Conservation (phyloP, 1,140 invertebrate species). For the Eupeodes corollae region DNA sequence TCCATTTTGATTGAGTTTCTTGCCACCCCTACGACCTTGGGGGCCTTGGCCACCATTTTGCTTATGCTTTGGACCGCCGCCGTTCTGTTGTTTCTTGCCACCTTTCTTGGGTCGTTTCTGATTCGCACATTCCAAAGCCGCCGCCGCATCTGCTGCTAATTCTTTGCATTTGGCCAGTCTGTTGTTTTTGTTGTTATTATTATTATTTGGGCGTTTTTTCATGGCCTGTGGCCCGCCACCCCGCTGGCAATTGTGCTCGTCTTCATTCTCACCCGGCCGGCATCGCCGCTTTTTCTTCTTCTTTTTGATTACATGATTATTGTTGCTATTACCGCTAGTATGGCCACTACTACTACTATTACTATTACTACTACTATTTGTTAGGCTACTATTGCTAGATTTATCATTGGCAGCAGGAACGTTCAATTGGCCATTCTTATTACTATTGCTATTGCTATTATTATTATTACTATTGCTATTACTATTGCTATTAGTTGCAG, state of each 20-base stretch:
- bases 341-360: slow-evolving; percentile 11
- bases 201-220: slow-evolving; percentile 8
- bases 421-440: neutral
- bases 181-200: neutral
- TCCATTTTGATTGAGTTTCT: slow-evolving; percentile 7
- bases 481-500: slow-evolving; percentile 11
- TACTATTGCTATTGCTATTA: slow-evolving; percentile 9
- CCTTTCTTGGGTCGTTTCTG: neutral
- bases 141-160: neutral
- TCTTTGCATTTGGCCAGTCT: neutral
- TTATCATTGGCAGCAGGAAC: neutral
- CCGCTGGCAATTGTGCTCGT: slow-evolving; percentile 21
- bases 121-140: neutral
- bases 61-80: neutral
- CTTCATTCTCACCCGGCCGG: slow-evolving; percentile 21
- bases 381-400: slow-evolving; percentile 8
- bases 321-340: slow-evolving; percentile 6
- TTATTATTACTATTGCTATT: slow-evolving; percentile 9
- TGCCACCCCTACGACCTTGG: slow-evolving; percentile 1
- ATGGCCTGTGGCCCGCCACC: slow-evolving; percentile 13
- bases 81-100: neutral
- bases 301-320: slow-evolving; percentile 9
- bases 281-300: slow-evolving; percentile 23
- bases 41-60: neutral
- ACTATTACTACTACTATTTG: slow-evolving; percentile 6